Evolutionary conservation across 2,888 invertebrate genomes (phyloP), one percentile per base, ranked within the genome.

Genomic region (Argyra leucocephala): DNA sequence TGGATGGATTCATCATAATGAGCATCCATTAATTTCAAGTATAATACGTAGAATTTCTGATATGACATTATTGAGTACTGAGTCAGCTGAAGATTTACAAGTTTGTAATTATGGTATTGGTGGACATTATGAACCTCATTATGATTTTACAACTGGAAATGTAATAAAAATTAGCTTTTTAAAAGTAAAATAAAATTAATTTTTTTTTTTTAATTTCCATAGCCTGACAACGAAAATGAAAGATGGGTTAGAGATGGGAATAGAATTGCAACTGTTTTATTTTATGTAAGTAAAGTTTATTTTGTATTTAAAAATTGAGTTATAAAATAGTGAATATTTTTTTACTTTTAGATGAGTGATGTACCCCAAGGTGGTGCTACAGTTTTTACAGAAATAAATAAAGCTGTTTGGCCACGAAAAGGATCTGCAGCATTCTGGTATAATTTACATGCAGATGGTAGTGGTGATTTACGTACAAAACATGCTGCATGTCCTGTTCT

Each of bases 61-160:
- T 76, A 88, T 97, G 85, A 93, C 96, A 1, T 91, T 92, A 15
- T 82, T 99, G 68, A 88, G 86, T 62, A 87, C 95, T 83, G 81
- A 82, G 15, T 90, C 95, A 0, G 97, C 98, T 0, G 98, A 99
- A 79, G 94, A 97, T 75, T 82, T 98, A 70, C 98, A 98, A 82
- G 93, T 98, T 64, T 97, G 96, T 72, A 98, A 98, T 82, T 98
- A 98, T 79, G 98, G 98, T 21, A 91, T 98, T 70, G 98, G 97
- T 10, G 98, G 97, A 0, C 97, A 98, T 78, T 98, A 98, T 78
- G 97, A 96, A 75, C 97, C 97, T n/a, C 98, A 98, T 80, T 97
- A 88, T 81, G 97, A 92, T 77, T 92, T 91, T 74, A 89, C 90
- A 0, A 82, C 89, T 22, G 57, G 61, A 21, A 37, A 1, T 9